A percentile compares a stretch with the other conserved stretches of the same genome.
These are phyloP conservation scores for Halocynthia roretzi DNA, from an alignment of 23 tunicate genomes.

Conservation along the genomic window DNA sequence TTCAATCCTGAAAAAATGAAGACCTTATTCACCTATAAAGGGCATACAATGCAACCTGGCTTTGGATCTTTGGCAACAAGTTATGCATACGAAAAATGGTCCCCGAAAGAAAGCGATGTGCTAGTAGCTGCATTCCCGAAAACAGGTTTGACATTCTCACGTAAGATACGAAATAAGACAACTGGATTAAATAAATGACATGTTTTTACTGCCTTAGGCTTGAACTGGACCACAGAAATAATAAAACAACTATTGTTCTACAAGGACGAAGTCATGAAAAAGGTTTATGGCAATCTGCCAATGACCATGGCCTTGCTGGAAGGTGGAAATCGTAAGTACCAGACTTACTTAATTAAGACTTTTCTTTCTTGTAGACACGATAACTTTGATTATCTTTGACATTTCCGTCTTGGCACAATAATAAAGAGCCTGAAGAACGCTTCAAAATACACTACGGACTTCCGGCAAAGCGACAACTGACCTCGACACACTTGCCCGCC, in stretches of 20 bases:
- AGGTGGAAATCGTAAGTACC: slow-evolving; percentile 46
- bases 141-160: slow-evolving; percentile 34
- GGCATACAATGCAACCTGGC: slow-evolving; percentile 45
- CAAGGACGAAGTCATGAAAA: slow-evolving; percentile 26
- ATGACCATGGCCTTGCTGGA: slow-evolving; percentile 37
- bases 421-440: too few relatives aligned
- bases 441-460: too few relatives aligned
- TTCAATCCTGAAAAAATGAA: too few relatives aligned
- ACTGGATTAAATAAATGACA: neutral
- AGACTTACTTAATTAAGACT: too few relatives aligned
- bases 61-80: slow-evolving; percentile 42
- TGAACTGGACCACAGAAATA: slow-evolving; percentile 71
- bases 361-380: too few relatives aligned
- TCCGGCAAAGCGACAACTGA: too few relatives aligned
- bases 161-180: neutral
- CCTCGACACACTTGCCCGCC: too few relatives aligned
- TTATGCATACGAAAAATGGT: slow-evolving; percentile 56
- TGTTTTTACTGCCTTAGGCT: slow-evolving; percentile 26
- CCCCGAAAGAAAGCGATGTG: slow-evolving; percentile 44
- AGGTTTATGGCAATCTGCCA: slow-evolving; percentile 27
- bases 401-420: too few relatives aligned
- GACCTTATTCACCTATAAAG: slow-evolving; percentile 1
- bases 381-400: too few relatives aligned
- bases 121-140: slow-evolving; percentile 55
- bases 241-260: slow-evolving; percentile 45